Base-by-base conservation (phyloP, 2,113 vertebrate species). In the Camelus dromedarius region DNA sequence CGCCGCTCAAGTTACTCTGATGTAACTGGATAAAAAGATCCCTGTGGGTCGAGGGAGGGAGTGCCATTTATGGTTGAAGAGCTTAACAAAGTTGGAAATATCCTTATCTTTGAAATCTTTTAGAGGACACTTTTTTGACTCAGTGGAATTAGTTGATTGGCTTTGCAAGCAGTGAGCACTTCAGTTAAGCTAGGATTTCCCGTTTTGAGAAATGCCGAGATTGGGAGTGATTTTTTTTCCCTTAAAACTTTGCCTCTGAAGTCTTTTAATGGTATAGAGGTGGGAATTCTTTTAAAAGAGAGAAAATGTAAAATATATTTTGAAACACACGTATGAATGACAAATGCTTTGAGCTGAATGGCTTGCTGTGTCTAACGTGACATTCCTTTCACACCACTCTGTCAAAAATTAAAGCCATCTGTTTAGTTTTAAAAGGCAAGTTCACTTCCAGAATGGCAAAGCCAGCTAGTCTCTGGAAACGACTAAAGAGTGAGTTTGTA, bases 341-440 rank as follows among this genome's bases (percentile, higher is more conserved):
- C 69, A 70, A 90, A 84, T 93, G 69, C 32, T 93, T 91, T 18
- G 14, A 95, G 15, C 86, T 83, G n/a, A 73, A 64, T 82, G 73
- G 60, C 15, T 94, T 52, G n/a, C 82, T 91, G 58, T 88, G 81
- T 91, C 62, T 73, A 80, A 38, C 24, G n/a, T 48, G 0, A 85
- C 95, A 94, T 97, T 91, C 60, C 54, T 95, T 80, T 93, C 88
- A 76, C 97, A 82, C 70, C 12, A 50, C 13, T 46, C 7, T 69
- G 76, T 30, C 89, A 93, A 89, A 97, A 97, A 97, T 91, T 38
- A 66, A 93, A 97, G 56, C 18, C 93, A 76, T 94, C 50, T 96
- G 91, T 95, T 67, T 15, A n/a, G 96, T 46, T 28, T 89, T 97
- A 97, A 92, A 82, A 62, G 66, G 35, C 79, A 76, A 87, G 56